Conservation (phyloP, 2,797 vertebrate species). For the Enteromius fasciolatus region DNA sequence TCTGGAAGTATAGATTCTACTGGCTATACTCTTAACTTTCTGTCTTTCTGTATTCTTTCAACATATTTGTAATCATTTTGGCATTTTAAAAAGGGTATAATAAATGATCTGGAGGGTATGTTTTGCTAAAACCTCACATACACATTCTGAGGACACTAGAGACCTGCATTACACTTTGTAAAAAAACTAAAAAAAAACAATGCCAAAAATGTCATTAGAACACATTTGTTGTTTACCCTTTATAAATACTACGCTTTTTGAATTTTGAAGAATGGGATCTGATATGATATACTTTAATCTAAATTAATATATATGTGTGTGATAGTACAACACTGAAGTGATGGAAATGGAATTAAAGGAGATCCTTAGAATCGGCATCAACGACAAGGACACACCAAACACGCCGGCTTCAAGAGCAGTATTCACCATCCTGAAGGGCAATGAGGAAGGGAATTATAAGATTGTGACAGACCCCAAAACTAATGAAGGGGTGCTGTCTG, state of each 20-base stretch:
- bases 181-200: too few species aligned
- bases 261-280: background rate
- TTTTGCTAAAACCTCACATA: too few species aligned
- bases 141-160: too few species aligned
- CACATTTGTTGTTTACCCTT: background rate
- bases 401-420: constrained; percentile 77
- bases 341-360: constrained; percentile 63
- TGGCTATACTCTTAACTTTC: too few species aligned
- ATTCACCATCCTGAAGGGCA: constrained; percentile 76
- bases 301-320: background rate
- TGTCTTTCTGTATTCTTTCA: too few species aligned
- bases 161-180: too few species aligned
- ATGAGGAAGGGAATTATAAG: constrained; percentile 73
- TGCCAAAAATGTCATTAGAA: background rate
- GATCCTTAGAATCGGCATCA: constrained; percentile 72
- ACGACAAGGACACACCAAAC: constrained; percentile 74
- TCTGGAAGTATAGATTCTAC: too few species aligned
- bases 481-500: constrained; percentile 81
- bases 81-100: too few species aligned
- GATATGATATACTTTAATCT: background rate
- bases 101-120: too few species aligned
- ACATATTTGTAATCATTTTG: too few species aligned
- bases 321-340: constrained; percentile 66
- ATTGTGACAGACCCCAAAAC: constrained; percentile 78
- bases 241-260: background rate